These are phyloP conservation scores for Thrips palmi DNA, from an alignment of 1,140 invertebrate species.

Conservation along the genomic window DNA sequence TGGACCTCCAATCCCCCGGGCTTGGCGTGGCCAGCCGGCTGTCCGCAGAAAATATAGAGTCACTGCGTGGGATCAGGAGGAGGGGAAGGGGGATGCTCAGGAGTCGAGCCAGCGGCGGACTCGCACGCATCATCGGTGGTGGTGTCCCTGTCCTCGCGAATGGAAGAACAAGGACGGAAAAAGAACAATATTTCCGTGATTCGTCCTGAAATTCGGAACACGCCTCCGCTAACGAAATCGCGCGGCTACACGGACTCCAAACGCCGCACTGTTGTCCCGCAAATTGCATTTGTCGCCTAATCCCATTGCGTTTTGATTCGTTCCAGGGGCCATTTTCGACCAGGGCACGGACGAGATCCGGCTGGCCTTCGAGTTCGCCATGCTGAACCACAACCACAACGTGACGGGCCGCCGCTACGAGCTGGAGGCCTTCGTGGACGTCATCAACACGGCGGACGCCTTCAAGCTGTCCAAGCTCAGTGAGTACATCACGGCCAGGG, in stretches of 20 bases:
- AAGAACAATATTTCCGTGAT: not conserved
- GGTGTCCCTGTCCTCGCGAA: not conserved
- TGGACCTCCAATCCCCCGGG: no score
- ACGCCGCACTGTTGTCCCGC: not conserved
- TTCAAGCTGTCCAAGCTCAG: conserved; percentile 75
- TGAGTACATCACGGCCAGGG: conserved; percentile 50
- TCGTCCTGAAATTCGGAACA: not conserved
- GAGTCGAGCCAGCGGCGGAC: no score
- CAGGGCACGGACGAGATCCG: conserved; percentile 77
- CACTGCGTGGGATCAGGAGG: no score
- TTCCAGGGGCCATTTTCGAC: conserved; percentile 72
- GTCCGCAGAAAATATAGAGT: no score
- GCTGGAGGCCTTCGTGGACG: conserved; percentile 68
- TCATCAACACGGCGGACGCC: conserved; percentile 82
- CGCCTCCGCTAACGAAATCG: no score
- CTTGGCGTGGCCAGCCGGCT: no score
- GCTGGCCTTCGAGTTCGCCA: conserved; percentile 70
- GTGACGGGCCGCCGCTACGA: conserved; percentile 51
- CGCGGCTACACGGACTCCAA: not conserved
- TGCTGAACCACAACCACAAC: conserved; percentile 62
- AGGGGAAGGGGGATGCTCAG: no score
- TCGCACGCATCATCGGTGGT: no score
- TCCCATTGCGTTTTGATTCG: conserved; percentile 14
- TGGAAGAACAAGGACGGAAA: not conserved
- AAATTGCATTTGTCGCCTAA: not conserved